Conservation (phyloP, 2,888 invertebrate genomes). For the Allacma fusca region DNA sequence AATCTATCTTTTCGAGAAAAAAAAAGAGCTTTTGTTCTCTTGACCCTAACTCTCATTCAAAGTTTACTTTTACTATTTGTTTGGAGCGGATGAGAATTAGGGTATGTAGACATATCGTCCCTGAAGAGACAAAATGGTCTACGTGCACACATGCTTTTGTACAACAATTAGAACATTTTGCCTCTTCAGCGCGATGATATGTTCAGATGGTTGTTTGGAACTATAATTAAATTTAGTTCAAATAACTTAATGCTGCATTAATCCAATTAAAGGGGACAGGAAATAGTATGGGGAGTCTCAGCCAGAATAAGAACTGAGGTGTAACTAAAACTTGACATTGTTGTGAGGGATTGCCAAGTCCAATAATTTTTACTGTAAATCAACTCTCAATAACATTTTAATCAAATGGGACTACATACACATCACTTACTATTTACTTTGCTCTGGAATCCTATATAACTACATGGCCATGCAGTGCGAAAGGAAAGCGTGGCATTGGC, state of each 20-base stretch:
- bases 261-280: constrained; percentile 3
- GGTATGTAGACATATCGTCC: neutral
- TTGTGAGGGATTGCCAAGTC: neutral
- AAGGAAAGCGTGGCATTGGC: constrained; percentile 10
- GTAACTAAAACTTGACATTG: neutral
- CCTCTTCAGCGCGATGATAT: no score
- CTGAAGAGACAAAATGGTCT: no score
- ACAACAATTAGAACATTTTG: no score
- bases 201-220: no score
- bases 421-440: neutral
- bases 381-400: neutral
- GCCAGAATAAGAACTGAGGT: no score
- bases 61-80: neutral
- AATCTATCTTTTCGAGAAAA: neutral
- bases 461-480: constrained; percentile 11
- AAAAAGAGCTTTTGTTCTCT: constrained; percentile 1
- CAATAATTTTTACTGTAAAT: neutral
- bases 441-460: no score
- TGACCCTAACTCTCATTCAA: neutral
- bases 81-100: neutral
- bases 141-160: no score
- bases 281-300: no score
- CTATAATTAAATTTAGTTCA: no score
- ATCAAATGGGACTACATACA: neutral
- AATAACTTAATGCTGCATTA: neutral